Base-by-base conservation (phyloP, 2,797 vertebrate species). In the Amblyopsis hoosieri region DNA sequence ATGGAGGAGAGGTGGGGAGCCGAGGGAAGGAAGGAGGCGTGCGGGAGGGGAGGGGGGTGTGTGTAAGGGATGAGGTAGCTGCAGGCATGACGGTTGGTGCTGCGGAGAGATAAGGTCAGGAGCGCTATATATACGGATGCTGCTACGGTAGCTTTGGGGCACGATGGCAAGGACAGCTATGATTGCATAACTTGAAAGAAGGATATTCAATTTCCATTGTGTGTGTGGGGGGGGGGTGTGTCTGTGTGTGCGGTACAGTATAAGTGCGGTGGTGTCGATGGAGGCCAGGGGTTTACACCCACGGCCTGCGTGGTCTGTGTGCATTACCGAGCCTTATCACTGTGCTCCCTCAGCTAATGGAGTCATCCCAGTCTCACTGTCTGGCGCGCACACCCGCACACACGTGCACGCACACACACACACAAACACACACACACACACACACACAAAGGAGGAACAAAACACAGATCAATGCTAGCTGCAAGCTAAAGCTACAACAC, bases 331-430 rank as follows among this genome's bases (percentile, higher is more conserved):
- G 33, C 57, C 80, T 76, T 81, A 87, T 86, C 85, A 74, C 64
- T 72, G 74, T 60, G 57, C 74, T 67, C 61, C 75, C 76, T 69
- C 66, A 62, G 68, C 79, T 89, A 89, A 90, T 91, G 82, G 86
- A 90, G 85, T 83, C 85, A 84, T 90, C 74, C 78, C 79, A 68
- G 57, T 72, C 78, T 71, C 59, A 49, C 71, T 74, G 71, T 64
- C 60, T 74, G 15, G 12, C 12, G 2, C 15, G 2, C 19, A 23
- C 19, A 19, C n/a, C n/a, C n/a, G n/a, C n/a, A n/a, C n/a, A n/a
- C n/a, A n/a, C n/a, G n/a, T n/a, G n/a, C n/a, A 1, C 17, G 17
- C 17, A 17, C 17, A 17, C 17, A 17, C 17, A 17, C 17, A 17
- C 17, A 1, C 17, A 19, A 1, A n/a, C n/a, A 2, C 19, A 19